These are phyloP conservation scores for Brachylomia viminalis DNA, from an alignment of 2,888 invertebrate genomes.

Conservation along the genomic window DNA sequence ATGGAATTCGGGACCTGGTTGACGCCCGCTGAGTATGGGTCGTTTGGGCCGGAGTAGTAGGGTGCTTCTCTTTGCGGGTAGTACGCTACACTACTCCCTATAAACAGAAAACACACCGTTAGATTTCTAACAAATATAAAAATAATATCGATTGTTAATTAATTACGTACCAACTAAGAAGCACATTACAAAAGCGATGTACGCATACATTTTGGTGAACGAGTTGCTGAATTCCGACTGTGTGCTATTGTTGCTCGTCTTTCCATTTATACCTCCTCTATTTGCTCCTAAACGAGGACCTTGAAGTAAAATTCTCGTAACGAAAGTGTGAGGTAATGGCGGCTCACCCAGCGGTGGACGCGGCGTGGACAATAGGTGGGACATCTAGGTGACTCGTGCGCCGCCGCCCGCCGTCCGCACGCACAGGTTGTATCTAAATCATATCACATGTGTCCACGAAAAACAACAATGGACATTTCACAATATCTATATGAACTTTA, in stretches of 20 bases:
- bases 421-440: constrained; percentile 82
- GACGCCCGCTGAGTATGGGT: constrained; percentile 78
- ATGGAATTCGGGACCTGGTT: constrained; percentile 71
- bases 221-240: constrained; percentile 85
- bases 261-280: constrained; percentile 89
- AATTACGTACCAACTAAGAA: constrained; percentile 85
- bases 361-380: constrained; percentile 88
- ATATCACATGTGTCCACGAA: constrained; percentile 54
- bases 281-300: constrained; percentile 89
- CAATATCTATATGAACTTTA: constrained; percentile 47
- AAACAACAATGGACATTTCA: constrained; percentile 54
- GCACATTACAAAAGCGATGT: constrained; percentile 81
- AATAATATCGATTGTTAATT: constrained; percentile 50
- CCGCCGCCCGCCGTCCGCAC: constrained; percentile 71
- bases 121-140: constrained; percentile 40
- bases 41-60: constrained; percentile 82
- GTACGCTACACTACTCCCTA: constrained; percentile 84
- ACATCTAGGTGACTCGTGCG: constrained; percentile 89
- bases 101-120: constrained; percentile 66
- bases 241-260: constrained; percentile 84
- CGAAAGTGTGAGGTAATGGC: constrained; percentile 90
- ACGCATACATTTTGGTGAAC: constrained; percentile 86
- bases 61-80: constrained; percentile 82
- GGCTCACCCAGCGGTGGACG: constrained; percentile 86
- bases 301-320: constrained; percentile 90